phyloP scores from a whole-genome alignment of 2,113 vertebrate genomes.

The Mobula hypostoma region DNA sequence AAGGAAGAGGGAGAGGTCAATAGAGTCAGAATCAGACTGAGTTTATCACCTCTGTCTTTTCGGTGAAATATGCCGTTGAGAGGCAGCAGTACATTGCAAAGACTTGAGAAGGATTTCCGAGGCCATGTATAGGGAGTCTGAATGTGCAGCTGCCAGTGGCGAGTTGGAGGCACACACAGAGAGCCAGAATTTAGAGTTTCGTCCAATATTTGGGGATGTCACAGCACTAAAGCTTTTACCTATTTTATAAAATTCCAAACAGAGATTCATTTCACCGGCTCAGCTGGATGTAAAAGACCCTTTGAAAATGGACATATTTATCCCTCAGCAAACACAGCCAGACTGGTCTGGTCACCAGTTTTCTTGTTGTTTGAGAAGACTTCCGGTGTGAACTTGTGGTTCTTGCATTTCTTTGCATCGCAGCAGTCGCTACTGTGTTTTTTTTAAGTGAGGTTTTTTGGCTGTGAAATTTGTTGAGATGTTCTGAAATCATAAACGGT shows the following conservation, averaged over 20 bases:
- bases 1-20: too few species aligned
- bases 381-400: neutral
- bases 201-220: neutral
- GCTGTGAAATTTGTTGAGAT: neutral
- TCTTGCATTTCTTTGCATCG: neutral
- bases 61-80: too few species aligned
- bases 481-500: neutral
- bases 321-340: neutral
- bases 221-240: neutral
- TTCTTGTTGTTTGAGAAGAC: neutral
- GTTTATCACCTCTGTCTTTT: too few species aligned
- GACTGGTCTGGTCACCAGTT: neutral
- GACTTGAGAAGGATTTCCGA: too few species aligned
- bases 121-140: too few species aligned
- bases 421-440: neutral
- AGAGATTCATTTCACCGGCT: neutral
- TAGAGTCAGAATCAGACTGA: too few species aligned
- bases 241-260: neutral
- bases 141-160: too few species aligned
- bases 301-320: neutral
- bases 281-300: neutral
- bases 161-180: too few species aligned
- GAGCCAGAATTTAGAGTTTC: neutral
- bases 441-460: neutral
- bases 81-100: too few species aligned